Percentiles rank a stretch among this genome's conserved stretches.
Conservation (phyloP, 2,888 invertebrate species). For the Lasiommata megera region DNA sequence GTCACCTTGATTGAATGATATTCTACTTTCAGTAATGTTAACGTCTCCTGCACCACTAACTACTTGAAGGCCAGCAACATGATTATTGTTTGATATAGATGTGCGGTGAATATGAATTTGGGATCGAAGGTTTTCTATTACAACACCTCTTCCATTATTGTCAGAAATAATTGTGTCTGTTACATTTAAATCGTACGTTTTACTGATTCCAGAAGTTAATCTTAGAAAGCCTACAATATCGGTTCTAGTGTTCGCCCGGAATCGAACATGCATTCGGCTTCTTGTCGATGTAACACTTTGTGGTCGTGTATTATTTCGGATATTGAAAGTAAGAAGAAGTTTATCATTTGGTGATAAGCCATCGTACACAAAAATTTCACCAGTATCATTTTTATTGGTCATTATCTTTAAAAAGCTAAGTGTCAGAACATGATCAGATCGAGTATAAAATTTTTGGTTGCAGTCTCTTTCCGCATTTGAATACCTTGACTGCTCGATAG, state of each 20-base stretch:
- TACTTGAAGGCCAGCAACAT: constrained; percentile 95
- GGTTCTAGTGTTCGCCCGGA: constrained; percentile 86
- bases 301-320: constrained; percentile 92
- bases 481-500: constrained; percentile 89
- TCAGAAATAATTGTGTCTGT: constrained; percentile 91
- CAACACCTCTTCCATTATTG: constrained; percentile 97
- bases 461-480: constrained; percentile 87
- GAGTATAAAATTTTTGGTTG: constrained; percentile 89
- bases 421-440: constrained; percentile 90
- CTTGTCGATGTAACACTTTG: constrained; percentile 92
- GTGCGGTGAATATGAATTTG: constrained; percentile 92
- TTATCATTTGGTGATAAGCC: constrained; percentile 87
- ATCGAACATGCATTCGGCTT: constrained; percentile 90
- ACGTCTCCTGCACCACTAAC: constrained; percentile 96
- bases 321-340: constrained; percentile 85
- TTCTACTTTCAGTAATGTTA: constrained; percentile 93
- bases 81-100: constrained; percentile 91
- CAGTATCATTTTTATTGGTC: constrained; percentile 88
- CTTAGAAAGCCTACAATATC: constrained; percentile 89
- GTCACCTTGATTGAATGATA: constrained; percentile 95
- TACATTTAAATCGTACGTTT: constrained; percentile 93
- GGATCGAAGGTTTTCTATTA: constrained; percentile 94
- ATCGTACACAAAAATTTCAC: constrained; percentile 88
- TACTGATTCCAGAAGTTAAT: constrained; percentile 87
- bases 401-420: constrained; percentile 91